phyloP scores from a whole-genome alignment of 2,888 invertebrate genomes.

The Alloplasta piceator region DNA sequence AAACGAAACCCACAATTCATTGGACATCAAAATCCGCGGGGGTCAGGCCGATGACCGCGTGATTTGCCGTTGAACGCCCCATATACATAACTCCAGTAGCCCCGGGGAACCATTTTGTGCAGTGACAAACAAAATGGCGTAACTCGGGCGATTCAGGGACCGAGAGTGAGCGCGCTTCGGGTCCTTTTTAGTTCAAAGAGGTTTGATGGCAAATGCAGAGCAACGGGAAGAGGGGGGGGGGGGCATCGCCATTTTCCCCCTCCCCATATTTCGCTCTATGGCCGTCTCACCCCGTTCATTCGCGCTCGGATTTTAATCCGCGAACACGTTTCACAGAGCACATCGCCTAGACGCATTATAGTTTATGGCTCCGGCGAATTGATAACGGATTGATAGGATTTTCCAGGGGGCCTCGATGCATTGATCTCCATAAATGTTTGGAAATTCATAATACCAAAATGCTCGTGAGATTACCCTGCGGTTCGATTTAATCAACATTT shows the following conservation, averaged over 20 bases:
- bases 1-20: too few species aligned
- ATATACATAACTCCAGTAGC: not conserved
- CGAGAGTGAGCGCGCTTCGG: too few species aligned
- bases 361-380: conserved; percentile 66
- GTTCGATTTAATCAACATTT: too few species aligned
- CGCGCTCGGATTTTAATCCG: conserved; percentile 66
- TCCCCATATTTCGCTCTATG: conserved; percentile 21
- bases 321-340: conserved; percentile 34
- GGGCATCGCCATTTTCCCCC: conserved; percentile 26
- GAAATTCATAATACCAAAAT: too few species aligned
- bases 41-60: too few species aligned
- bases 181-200: too few species aligned
- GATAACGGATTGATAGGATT: conserved; percentile 69
- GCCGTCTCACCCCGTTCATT: conserved; percentile 14
- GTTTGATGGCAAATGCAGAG: too few species aligned
- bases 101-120: conserved; percentile 18
- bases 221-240: not conserved
- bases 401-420: conserved; percentile 43
- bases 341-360: conserved; percentile 59
- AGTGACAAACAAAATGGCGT: not conserved
- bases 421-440: not conserved
- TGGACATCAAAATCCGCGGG: too few species aligned
- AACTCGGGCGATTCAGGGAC: too few species aligned
- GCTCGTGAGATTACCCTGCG: too few species aligned
- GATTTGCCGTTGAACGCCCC: conserved; percentile 2